phyloP scores from a whole-genome alignment of 2,113 vertebrate genomes.

The Vulpes ferrilata region DNA sequence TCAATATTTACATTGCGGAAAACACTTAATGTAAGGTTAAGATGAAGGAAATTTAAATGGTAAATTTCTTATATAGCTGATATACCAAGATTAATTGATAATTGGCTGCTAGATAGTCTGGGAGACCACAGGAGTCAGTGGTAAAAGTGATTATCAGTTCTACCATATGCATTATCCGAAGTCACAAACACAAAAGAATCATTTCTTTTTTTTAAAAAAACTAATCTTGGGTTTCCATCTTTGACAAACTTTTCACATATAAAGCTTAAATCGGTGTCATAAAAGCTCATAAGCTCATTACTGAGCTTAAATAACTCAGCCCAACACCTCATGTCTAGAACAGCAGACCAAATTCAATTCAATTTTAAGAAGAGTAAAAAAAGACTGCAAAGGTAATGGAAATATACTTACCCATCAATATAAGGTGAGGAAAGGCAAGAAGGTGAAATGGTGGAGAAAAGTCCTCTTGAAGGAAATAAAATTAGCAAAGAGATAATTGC shows the following conservation, averaged over 20 bases:
- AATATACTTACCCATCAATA: constrained; percentile 38
- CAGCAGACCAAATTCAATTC: constrained; percentile 48
- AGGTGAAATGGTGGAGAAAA: constrained; percentile 54
- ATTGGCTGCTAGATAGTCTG: background rate
- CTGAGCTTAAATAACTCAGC: constrained; percentile 47
- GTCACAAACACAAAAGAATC: background rate
- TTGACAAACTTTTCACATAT: background rate
- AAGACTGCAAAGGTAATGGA: constrained; percentile 5
- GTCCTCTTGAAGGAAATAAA: constrained; percentile 25
- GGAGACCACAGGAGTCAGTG: background rate
- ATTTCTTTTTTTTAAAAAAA: background rate
- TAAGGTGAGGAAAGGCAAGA: background rate
- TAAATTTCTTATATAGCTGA: background rate
- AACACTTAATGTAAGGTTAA: background rate
- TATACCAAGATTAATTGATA: background rate
- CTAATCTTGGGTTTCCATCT: background rate
- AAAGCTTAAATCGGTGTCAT: background rate
- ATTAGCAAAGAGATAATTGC: constrained; percentile 54
- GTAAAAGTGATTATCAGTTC: background rate
- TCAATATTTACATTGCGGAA: background rate
- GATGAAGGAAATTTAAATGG: background rate
- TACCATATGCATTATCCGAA: background rate
- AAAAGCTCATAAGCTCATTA: too few species aligned
- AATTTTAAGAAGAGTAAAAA: constrained; percentile 57
- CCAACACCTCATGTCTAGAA: constrained; percentile 45